phyloP scores from a whole-genome alignment of 2,113 vertebrate genomes.

The Gila orcuttii region DNA sequence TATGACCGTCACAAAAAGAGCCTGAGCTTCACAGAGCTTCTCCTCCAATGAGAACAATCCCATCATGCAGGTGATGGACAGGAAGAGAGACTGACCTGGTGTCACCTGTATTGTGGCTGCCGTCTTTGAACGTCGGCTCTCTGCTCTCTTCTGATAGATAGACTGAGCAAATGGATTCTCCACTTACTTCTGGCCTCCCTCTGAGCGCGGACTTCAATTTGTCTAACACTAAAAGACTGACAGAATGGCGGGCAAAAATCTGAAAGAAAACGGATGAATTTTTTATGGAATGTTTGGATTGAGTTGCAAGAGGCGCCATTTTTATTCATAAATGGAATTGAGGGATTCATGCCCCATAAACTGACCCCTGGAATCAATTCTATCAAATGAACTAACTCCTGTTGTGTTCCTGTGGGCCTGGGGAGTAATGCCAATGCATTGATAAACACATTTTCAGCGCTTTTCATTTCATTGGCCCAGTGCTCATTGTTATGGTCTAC shows the following conservation, averaged over 20 bases:
- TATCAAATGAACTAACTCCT: conserved; percentile 55
- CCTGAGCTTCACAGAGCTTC: conserved; percentile 88
- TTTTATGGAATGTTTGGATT: conserved; percentile 93
- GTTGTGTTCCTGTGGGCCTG: conserved; percentile 31
- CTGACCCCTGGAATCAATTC: conserved; percentile 62
- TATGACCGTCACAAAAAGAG: conserved; percentile 96
- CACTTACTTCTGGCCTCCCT: conserved; percentile 85
- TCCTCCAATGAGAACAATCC: conserved; percentile 95
- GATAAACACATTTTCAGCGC: conserved; percentile 43
- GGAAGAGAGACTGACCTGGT: conserved; percentile 86
- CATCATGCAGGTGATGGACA: conserved; percentile 93
- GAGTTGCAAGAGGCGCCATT: conserved; percentile 83
- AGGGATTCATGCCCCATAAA: conserved; percentile 59
- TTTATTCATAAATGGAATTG: conserved; percentile 81
- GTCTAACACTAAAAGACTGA: conserved; percentile 93
- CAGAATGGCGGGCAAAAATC: conserved; percentile 77
- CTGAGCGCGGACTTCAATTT: conserved; percentile 90
- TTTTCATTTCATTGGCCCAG: conserved; percentile 30
- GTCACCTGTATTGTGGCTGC: conserved; percentile 95
- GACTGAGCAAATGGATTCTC: conserved; percentile 95
- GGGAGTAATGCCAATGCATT: conserved; percentile 48
- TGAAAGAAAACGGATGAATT: conserved; percentile 79
- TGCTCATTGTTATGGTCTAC: neutral
- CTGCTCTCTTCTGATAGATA: conserved; percentile 87
- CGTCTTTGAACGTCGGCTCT: conserved; percentile 90